Evolutionary conservation across 2,888 invertebrate species (phyloP), one percentile per base, ranked within the genome.

Genomic region (Cryptus armator): DNA sequence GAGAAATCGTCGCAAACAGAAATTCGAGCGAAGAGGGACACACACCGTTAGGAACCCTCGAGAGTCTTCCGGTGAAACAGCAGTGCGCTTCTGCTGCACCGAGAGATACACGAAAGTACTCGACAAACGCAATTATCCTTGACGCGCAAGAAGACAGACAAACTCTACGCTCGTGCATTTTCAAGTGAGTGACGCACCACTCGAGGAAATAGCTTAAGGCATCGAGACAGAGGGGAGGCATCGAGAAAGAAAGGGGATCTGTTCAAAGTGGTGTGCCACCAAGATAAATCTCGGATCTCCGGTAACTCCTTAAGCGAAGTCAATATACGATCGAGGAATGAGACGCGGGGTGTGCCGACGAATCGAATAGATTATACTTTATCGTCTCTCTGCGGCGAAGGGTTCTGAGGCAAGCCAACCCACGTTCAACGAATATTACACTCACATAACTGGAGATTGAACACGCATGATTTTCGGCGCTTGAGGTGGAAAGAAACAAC

Each of bases 41-140:
- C 51, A 64, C 48, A n/a, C 16, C 29, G n/a, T 75, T 16, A 16
- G 29, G 64, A 12, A 53, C 29, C 9, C 12, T 6, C 9, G 9
- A 14, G 16, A 48, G n/a, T 81, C 37, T 67, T 5, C 53, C 29
- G 14, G 48, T 72, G 46, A 53, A 19, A 71, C 56, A 32, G 71
- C 32, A 53, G 66, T 66, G 53, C 75, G 44, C 75, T 44, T 70
- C 44, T 53, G 43, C 37, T 75, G 56, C 72, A 19, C 12, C 67
- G 46, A 68, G 53, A 12, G 70, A 9, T 37, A 29, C 24, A 46
- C 29, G 29, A 46, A 24, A 62, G 72, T 46, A 14, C 46, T 62
- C 24, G 72, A 74, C 59, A 59, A 74, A 74, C 59, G 62, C 29
- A 74, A 74, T 74, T 62, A 59, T 24, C 29, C n/a, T 29, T 3